A percentile compares a stretch with the other conserved stretches of the same genome.
These are phyloP conservation scores for Drosophila limbata DNA, from an alignment of 2,888 invertebrate genomes.

Conservation along the genomic window DNA sequence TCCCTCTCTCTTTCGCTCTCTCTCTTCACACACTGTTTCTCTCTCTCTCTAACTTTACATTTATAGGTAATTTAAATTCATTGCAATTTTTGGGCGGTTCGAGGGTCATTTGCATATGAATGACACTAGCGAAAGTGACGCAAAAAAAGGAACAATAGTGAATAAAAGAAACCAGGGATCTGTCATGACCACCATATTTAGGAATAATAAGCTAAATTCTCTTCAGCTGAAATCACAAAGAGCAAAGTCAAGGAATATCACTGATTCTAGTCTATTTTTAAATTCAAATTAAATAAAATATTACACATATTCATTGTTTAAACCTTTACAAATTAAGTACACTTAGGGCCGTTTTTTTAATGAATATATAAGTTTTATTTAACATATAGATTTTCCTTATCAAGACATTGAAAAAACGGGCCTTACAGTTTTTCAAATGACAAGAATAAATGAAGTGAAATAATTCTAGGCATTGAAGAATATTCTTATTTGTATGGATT, in stretches of 20 bases:
- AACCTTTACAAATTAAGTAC: too few species aligned
- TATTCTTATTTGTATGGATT: background rate
- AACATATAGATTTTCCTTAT: too few species aligned
- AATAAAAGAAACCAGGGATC: constrained; percentile 7
- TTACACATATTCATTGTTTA: too few species aligned
- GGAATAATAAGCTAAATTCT: constrained; percentile 9
- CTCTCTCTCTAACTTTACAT: constrained; percentile 15
- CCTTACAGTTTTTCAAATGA: too few species aligned
- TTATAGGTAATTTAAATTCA: constrained; percentile 69
- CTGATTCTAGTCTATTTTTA: background rate
- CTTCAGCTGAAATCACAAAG: background rate
- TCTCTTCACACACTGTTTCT: background rate
- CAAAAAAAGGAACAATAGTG: constrained; percentile 12
- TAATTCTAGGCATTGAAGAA: background rate
- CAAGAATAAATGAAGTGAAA: background rate
- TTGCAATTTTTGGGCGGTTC: constrained; percentile 58
- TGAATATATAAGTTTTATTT: too few species aligned
- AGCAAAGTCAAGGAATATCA: constrained; percentile 2
- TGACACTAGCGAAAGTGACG: constrained; percentile 20
- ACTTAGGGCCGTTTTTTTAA: too few species aligned
- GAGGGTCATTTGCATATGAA: constrained; percentile 69
- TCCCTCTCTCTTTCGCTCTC: background rate
- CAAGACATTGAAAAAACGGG: too few species aligned
- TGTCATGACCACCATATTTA: constrained; percentile 34
- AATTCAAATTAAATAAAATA: too few species aligned